Percentiles rank a stretch among this genome's conserved stretches.
Conservation (phyloP, 2,113 vertebrate genomes). For the Pristiophorus japonicus region DNA sequence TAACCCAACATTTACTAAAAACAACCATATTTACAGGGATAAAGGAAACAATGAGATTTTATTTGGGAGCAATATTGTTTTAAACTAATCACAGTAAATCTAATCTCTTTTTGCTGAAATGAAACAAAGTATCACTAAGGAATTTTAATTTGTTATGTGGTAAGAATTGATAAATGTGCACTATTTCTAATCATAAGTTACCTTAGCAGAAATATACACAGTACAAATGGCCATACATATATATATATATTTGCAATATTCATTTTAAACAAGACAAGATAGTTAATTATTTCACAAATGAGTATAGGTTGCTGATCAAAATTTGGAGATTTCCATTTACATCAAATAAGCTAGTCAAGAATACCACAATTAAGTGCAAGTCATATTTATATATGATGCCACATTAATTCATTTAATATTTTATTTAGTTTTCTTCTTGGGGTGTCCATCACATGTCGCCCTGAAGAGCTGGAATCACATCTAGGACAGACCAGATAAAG, state of each 20-base stretch:
- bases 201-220: slow-evolving; percentile 42
- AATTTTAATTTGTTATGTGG: not conserved
- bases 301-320: not conserved
- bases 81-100: not conserved
- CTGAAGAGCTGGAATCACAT: not conserved
- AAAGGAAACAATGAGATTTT: not conserved
- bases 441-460: not conserved
- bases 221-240: slow-evolving; percentile 18
- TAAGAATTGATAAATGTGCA: slow-evolving; percentile 2
- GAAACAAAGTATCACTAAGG: not conserved
- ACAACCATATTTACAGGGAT: not conserved
- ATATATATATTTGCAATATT: not conserved
- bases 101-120: not conserved
- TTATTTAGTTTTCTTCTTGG: too few relatives aligned
- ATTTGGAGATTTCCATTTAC: not conserved
- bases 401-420: not conserved
- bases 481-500: not conserved
- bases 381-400: not conserved
- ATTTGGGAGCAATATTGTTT: not conserved
- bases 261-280: not conserved
- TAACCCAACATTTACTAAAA: not conserved
- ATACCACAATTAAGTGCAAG: not conserved
- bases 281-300: not conserved
- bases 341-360: not conserved
- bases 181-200: slow-evolving; percentile 41